These are phyloP conservation scores for Seira sanloemensis DNA, from an alignment of 2,888 invertebrate species.

Conservation along the genomic window DNA sequence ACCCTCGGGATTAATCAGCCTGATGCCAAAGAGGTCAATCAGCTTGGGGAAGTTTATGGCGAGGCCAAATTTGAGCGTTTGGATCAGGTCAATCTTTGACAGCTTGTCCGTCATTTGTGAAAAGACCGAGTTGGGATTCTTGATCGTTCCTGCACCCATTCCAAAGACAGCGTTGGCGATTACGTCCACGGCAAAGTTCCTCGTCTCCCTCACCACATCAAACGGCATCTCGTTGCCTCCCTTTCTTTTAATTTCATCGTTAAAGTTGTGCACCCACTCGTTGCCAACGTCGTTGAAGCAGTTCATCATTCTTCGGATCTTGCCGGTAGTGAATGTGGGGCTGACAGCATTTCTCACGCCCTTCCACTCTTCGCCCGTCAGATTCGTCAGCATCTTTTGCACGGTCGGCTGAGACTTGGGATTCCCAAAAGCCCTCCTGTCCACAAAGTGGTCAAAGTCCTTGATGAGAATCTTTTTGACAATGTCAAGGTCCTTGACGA, in stretches of 20 bases:
- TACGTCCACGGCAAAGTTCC: conserved; percentile 68
- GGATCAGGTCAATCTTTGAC: background rate
- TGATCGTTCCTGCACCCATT: conserved; percentile 75
- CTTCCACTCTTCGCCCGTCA: conserved; percentile 45
- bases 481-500: conserved; percentile 56
- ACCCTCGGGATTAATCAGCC: background rate
- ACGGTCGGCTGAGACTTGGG: background rate
- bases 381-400: background rate
- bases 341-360: conserved; percentile 28
- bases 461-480: conserved; percentile 51
- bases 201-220: background rate
- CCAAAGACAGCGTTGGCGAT: conserved; percentile 77
- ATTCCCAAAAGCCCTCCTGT: background rate
- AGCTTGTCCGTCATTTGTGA: conserved; percentile 50
- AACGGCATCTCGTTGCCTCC: background rate
- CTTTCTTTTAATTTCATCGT: background rate
- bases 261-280: background rate
- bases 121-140: conserved; percentile 75
- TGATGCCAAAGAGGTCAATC: background rate
- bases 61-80: background rate
- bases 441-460: conserved; percentile 45
- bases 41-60: conserved; percentile 3
- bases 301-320: conserved; percentile 39
- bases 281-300: conserved; percentile 19
- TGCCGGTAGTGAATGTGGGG: conserved; percentile 55